phyloP scores from a whole-genome alignment of 1,140 invertebrate genomes.

The Aphelenchoides fujianensis region DNA sequence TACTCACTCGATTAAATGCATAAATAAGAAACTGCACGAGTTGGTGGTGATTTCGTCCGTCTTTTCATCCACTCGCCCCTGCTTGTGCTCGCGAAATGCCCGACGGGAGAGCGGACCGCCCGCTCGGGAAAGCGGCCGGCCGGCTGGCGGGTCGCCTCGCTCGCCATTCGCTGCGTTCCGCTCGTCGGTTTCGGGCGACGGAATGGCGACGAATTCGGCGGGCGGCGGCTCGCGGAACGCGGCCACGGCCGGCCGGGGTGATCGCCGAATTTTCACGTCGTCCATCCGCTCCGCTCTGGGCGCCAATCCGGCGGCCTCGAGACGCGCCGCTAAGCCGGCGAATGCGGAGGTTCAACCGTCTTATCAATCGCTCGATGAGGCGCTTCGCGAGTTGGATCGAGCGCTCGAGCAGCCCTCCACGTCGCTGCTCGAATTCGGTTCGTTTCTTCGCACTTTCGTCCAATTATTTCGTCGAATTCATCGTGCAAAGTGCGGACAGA shows the following conservation, averaged over 20 bases:
- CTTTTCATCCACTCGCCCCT: too few species aligned
- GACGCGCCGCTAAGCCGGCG: not conserved
- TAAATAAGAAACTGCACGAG: constrained; percentile 1
- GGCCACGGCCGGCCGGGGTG: not conserved
- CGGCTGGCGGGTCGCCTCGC: too few species aligned
- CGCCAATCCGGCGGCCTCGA: not conserved
- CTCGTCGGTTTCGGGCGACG: not conserved
- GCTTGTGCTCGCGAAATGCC: too few species aligned
- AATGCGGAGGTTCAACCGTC: not conserved
- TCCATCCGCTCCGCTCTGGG: not conserved
- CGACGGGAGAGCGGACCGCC: too few species aligned
- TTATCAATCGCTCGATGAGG: constrained; percentile 9
- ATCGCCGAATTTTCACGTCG: not conserved
- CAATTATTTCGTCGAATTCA: too few species aligned
- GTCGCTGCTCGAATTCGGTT: constrained; percentile 14
- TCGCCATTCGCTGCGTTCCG: too few species aligned
- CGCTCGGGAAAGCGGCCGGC: too few species aligned
- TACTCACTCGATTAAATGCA: not conserved
- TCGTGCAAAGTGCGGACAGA: not conserved
- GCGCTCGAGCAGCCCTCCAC: constrained; percentile 7
- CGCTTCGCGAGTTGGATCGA: not conserved
- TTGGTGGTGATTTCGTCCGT: too few species aligned
- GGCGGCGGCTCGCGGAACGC: too few species aligned
- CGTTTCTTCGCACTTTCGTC: constrained; percentile 10
- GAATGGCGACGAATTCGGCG: not conserved